Evolutionary conservation across 2,113 vertebrate species (phyloP).

Genomic region (Amphiprion ocellaris): DNA sequence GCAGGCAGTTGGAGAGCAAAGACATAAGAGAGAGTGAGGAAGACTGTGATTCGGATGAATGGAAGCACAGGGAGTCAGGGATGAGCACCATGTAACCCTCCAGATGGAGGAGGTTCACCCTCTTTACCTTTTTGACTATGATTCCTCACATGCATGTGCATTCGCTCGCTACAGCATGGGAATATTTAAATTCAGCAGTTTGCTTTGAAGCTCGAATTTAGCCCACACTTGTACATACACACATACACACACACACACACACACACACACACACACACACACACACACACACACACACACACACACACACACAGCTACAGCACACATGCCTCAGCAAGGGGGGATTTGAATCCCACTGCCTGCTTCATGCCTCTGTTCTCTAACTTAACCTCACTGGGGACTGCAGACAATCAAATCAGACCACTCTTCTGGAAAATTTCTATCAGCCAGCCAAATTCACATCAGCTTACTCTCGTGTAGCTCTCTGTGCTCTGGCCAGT

Average conservation of each 20-base stretch:
- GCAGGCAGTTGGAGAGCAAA: constrained; percentile 8
- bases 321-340: neutral
- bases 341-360: constrained; percentile 11
- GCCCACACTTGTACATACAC: neutral
- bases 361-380: constrained; percentile 9
- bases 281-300: too few relatives aligned
- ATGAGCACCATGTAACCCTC: constrained; percentile 23
- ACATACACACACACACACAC: too few relatives aligned
- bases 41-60: constrained; percentile 18
- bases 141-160: neutral
- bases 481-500: neutral
- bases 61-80: neutral
- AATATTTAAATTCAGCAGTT: neutral
- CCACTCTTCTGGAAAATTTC: neutral
- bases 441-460: neutral
- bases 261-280: neutral
- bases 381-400: constrained; percentile 7
- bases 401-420: constrained; percentile 15
- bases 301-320: neutral
- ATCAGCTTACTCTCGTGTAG: neutral
- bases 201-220: neutral
- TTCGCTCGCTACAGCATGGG: neutral
- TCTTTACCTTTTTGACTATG: constrained; percentile 34
- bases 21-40: neutral
- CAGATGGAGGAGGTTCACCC: constrained; percentile 45